phyloP scores from a whole-genome alignment of 2,797 vertebrate genomes.

The Oreochromis mossambicus region DNA sequence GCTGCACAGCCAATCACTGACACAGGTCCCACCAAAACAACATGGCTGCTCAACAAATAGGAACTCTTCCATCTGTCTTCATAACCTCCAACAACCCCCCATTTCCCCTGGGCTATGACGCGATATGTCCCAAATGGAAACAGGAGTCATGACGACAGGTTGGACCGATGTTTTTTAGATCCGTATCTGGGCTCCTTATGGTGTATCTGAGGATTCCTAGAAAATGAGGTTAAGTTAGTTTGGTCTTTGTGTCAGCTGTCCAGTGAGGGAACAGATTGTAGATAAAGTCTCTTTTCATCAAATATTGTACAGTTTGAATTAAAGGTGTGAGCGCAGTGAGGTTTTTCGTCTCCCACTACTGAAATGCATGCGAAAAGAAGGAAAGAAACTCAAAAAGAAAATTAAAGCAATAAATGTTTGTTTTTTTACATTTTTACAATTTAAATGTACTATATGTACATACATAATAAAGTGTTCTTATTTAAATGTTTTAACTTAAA shows the following conservation, averaged over 20 bases:
- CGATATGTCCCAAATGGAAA: conserved; percentile 53
- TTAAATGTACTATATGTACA: neutral
- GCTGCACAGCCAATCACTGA: conserved; percentile 48
- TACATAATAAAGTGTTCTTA: neutral
- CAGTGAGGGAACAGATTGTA: conserved; percentile 1
- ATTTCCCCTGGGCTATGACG: conserved; percentile 46
- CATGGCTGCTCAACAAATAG: conserved; percentile 49
- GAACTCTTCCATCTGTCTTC: conserved; percentile 59
- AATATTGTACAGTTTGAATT: neutral
- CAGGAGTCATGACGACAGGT: conserved; percentile 44
- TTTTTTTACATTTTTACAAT: neutral
- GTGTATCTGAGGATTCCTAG: conserved; percentile 32
- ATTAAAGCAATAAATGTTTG: neutral
- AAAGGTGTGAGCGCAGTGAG: neutral
- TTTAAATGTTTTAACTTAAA: neutral
- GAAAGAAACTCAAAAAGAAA: neutral
- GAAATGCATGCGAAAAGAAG: neutral
- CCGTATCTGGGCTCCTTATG: conserved; percentile 38
- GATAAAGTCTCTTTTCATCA: conserved; percentile 44
- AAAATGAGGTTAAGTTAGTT: conserved; percentile 37
- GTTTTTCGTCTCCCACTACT: neutral
- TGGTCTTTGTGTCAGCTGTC: conserved; percentile 54
- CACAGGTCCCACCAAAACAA: conserved; percentile 44
- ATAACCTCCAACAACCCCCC: neutral
- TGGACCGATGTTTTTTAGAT: conserved; percentile 48